Percentiles rank a stretch among this genome's conserved stretches.
Evolutionary conservation across 2,797 vertebrate species (phyloP).

Genomic region (Ibycter americanus): DNA sequence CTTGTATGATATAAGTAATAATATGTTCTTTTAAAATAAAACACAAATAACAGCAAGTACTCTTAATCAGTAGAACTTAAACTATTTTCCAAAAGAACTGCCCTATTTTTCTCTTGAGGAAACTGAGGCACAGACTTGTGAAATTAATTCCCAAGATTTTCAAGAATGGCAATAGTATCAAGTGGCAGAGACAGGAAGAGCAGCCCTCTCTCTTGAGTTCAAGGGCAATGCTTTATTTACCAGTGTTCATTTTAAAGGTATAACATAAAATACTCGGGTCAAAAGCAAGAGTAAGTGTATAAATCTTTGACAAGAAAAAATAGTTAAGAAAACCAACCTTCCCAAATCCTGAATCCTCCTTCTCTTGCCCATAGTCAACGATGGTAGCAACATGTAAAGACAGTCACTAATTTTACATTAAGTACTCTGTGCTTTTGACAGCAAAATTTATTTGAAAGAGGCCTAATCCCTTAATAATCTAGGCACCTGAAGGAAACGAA

Average conservation of each 20-base stretch:
- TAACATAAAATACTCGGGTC: background rate
- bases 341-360: background rate
- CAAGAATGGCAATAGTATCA: background rate
- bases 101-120: background rate
- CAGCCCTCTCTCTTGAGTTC: background rate
- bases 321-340: background rate
- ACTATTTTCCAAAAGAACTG: background rate
- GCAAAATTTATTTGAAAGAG: constrained; percentile 24
- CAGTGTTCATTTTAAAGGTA: background rate
- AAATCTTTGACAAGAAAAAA: background rate
- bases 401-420: constrained; percentile 5
- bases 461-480: constrained; percentile 23
- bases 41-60: background rate
- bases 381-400: background rate
- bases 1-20: background rate
- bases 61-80: background rate
- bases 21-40: background rate
- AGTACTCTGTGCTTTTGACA: background rate
- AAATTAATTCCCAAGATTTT: background rate
- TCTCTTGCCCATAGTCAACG: background rate
- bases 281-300: background rate
- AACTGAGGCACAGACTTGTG: background rate
- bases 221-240: background rate
- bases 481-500: constrained; percentile 27
- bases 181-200: background rate